Evolutionary conservation across 1,140 invertebrate genomes (phyloP).

Genomic region (Subanguina moxae): DNA sequence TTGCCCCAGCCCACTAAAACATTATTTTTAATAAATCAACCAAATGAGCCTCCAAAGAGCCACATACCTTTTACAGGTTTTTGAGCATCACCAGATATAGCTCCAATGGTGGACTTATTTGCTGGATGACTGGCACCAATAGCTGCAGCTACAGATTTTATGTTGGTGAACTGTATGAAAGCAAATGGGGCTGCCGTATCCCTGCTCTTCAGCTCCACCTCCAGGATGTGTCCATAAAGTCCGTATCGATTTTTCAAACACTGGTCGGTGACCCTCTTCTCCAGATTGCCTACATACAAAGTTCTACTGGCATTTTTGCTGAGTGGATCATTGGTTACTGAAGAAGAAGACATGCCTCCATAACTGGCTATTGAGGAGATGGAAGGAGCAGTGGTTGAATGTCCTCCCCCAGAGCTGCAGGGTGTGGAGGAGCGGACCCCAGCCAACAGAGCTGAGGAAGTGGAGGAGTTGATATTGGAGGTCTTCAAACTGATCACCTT

Average conservation of each 20-base stretch:
- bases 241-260: slow-evolving; percentile 17
- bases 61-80: slow-evolving; percentile 1
- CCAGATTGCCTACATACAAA: slow-evolving; percentile 26
- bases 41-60: neutral
- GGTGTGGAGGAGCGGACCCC: neutral
- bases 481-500: neutral
- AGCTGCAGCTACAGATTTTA: slow-evolving; percentile 22
- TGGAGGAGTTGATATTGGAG: slow-evolving; percentile 1
- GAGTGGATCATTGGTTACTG: slow-evolving; percentile 16
- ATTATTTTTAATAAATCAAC: neutral
- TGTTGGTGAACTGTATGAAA: slow-evolving; percentile 39
- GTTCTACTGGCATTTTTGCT: slow-evolving; percentile 28
- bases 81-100: neutral
- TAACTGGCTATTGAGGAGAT: neutral
- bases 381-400: neutral
- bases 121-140: slow-evolving; percentile 10
- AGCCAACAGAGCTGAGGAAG: neutral
- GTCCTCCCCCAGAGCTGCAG: neutral
- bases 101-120: slow-evolving; percentile 4
- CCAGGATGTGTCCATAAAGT: slow-evolving; percentile 30
- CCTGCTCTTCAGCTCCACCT: slow-evolving; percentile 33
- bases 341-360: neutral
- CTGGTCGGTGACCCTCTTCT: slow-evolving; percentile 8
- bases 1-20: slow-evolving; percentile 11
- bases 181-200: slow-evolving; percentile 33